Evolutionary conservation across 2,797 vertebrate species (phyloP).

Genomic region (Holocentrus rufus): DNA sequence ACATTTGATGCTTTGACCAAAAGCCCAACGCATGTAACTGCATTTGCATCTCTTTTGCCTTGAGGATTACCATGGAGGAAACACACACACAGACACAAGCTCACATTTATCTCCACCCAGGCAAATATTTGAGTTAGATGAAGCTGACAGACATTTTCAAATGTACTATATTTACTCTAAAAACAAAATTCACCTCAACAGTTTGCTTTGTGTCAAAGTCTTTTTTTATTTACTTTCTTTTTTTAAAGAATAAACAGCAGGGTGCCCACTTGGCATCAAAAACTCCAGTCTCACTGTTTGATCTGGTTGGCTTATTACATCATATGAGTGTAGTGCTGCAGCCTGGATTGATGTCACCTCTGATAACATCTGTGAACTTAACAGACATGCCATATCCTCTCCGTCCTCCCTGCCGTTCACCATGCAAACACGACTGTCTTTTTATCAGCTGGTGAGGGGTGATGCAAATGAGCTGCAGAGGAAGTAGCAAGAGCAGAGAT

Average conservation of each 20-base stretch:
- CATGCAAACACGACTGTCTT: conserved; percentile 57
- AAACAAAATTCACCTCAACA: conserved; percentile 4
- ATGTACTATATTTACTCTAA: conserved; percentile 3
- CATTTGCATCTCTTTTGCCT: conserved; percentile 37
- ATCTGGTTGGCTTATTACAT: conserved; percentile 14
- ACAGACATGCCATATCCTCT: conserved; percentile 20
- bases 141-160: conserved; percentile 1
- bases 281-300: neutral
- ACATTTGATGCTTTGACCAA: neutral
- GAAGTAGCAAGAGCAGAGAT: conserved; percentile 61
- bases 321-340: neutral
- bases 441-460: conserved; percentile 40
- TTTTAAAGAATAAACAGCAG: too few relatives aligned
- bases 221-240: neutral
- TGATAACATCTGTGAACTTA: conserved; percentile 54
- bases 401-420: conserved; percentile 5
- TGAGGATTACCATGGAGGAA: neutral
- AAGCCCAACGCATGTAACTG: neutral
- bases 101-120: conserved; percentile 7
- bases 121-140: conserved; percentile 49
- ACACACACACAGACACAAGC: conserved; percentile 5
- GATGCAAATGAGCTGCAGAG: conserved; percentile 66
- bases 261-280: neutral
- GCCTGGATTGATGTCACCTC: conserved; percentile 14
- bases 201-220: neutral